Conservation (phyloP, 2,113 vertebrate species). For the Alaudala cheleensis region DNA sequence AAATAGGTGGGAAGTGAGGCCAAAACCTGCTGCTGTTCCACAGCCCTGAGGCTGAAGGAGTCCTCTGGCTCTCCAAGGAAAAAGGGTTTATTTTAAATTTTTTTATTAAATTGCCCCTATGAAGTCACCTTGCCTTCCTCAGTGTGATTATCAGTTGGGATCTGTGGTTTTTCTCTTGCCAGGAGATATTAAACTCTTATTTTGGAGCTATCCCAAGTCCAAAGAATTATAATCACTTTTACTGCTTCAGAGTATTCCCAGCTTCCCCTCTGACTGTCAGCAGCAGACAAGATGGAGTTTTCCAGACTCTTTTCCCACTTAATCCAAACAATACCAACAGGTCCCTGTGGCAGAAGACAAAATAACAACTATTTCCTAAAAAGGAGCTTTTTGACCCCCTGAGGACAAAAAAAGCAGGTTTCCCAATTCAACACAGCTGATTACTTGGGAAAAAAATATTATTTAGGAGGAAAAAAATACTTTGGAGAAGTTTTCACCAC, state of each 20-base stretch:
- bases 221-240: not conserved
- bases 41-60: not conserved
- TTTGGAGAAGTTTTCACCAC: not conserved
- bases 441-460: not conserved
- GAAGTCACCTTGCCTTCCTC: not conserved
- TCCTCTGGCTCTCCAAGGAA: not conserved
- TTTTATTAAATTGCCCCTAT: not conserved
- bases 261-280: not conserved
- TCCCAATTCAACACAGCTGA: not conserved
- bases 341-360: not conserved
- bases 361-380: not conserved
- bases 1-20: fast-evolving
- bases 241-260: not conserved
- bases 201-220: not conserved
- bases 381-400: not conserved
- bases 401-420: not conserved
- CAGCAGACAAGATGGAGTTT: not conserved
- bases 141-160: not conserved
- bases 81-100: not conserved
- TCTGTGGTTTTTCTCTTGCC: not conserved
- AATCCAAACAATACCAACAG: not conserved
- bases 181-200: not conserved
- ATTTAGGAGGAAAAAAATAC: not conserved
- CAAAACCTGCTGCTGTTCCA: not conserved
- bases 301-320: not conserved